These are phyloP conservation scores for Caenorhabditis afra DNA, from an alignment of 2,888 invertebrate genomes.

Conservation along the genomic window DNA sequence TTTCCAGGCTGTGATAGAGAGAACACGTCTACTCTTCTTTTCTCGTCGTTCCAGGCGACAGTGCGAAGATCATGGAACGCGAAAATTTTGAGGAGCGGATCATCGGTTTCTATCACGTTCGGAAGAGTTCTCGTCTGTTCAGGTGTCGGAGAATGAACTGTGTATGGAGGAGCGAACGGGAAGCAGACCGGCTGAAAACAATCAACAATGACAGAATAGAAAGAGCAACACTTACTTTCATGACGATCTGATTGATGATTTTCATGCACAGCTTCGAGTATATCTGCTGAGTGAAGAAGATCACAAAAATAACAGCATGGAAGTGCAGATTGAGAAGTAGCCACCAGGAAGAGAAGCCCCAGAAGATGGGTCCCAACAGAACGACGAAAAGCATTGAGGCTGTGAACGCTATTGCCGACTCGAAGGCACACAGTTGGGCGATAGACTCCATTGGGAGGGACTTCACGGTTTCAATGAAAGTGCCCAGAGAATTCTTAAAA, in stretches of 20 bases:
- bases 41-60: slow-evolving; percentile 56
- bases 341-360: slow-evolving; percentile 59
- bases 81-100: slow-evolving; percentile 59
- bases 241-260: slow-evolving; percentile 59
- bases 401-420: slow-evolving; percentile 18
- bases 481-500: slow-evolving; percentile 40
- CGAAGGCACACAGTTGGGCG: slow-evolving; percentile 21
- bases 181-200: slow-evolving; percentile 67
- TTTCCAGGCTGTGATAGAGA: slow-evolving; percentile 68
- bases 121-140: slow-evolving; percentile 67
- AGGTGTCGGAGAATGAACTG: slow-evolving; percentile 63
- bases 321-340: slow-evolving; percentile 46
- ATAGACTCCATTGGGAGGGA: slow-evolving; percentile 1
- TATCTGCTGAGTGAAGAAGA: slow-evolving; percentile 45
- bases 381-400: slow-evolving; percentile 20
- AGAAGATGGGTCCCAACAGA: slow-evolving; percentile 45
- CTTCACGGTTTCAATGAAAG: slow-evolving; percentile 20
- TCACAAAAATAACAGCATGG: slow-evolving; percentile 42
- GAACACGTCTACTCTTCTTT: slow-evolving; percentile 60
- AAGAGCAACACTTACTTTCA: slow-evolving; percentile 33
- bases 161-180: slow-evolving; percentile 64
- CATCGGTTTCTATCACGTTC: slow-evolving; percentile 63
- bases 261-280: slow-evolving; percentile 52
- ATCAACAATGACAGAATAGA: background rate
- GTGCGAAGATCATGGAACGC: slow-evolving; percentile 64